Evolutionary conservation across 23 tunicate species (phyloP).

Genomic region (Halocynthia aurantium): DNA sequence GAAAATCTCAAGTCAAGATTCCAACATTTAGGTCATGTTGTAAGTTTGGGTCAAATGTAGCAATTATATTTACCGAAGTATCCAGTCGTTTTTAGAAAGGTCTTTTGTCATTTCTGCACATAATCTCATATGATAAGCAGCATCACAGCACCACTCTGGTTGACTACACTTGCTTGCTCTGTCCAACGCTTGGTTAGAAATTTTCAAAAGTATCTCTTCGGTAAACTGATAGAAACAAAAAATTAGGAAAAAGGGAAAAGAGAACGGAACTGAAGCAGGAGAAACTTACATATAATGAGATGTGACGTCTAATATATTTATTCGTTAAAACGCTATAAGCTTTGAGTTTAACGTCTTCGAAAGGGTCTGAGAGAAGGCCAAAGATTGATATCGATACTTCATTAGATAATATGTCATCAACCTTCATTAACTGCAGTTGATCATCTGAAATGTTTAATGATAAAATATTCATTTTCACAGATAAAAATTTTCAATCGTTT

Average conservation of each 20-base stretch:
- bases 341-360: constrained; percentile 29
- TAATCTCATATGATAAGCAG: constrained; percentile 46
- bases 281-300: constrained; percentile 10
- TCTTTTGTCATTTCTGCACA: constrained; percentile 1
- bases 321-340: constrained; percentile 27
- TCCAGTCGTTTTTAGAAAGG: background rate
- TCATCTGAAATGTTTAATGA: too few species aligned
- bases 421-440: too few species aligned
- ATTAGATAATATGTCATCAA: too few species aligned
- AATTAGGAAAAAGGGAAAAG: background rate
- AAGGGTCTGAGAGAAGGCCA: constrained; percentile 31
- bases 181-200: constrained; percentile 7
- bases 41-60: too few species aligned
- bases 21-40: too few species aligned
- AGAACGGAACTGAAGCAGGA: background rate
- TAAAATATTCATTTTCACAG: too few species aligned
- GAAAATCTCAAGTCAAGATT: too few species aligned
- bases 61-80: background rate
- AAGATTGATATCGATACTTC: background rate
- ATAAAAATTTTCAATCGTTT: too few species aligned
- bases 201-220: constrained; percentile 11
- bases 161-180: constrained; percentile 22
- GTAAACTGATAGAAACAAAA: constrained; percentile 5
- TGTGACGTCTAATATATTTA: constrained; percentile 7
- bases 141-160: constrained; percentile 55